Base-by-base conservation (phyloP, 2,797 vertebrate species). In the Fratercula arctica region DNA sequence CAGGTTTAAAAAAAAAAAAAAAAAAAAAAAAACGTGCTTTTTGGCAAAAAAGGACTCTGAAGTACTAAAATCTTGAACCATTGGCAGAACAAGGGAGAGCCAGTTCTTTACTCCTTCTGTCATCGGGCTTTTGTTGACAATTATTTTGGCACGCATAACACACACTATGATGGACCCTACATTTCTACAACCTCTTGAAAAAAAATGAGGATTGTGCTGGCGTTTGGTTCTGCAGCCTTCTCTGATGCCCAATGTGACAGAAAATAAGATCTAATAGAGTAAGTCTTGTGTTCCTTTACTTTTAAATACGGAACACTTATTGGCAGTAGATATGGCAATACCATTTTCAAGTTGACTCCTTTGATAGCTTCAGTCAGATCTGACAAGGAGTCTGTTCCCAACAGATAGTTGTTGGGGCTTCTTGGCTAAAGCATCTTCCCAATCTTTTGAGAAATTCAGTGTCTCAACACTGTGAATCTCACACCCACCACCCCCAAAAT, bases 401-500 rank as follows among this genome's bases (percentile, higher is more conserved):
- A 64, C 67, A 92, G 86, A 85, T 90, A 82, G 46, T 91, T 82
- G 63, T 82, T 94, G 84, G 84, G 86, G 75, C 76, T 96, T 95
- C 60, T 90, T 93, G 83, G 88, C 93, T 95, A 85, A 95, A 90
- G 74, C 68, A 80, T 90, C 77, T 93, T 91, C 67, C 66, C 80
- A 91, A 80, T 89, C 80, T 93, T 90, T 93, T 91, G 70, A 94
- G 37, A 94, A 96, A 90, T 90, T 89, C 85, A 70, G 25, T 46
- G 67, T 93, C 85, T 96, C 74, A 80, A 80, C 83, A 57, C 53
- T 63, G 61, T 60, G 85, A 93, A 90, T 91, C 72, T 95, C 90
- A 90, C 94, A 93, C 96, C 86, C 84, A 96, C 91, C 45, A 93
- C 70, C 63, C 56, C 45, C 68, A 90, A 95, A 96, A 94, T 87